Evolutionary conservation across 2,888 invertebrate genomes (phyloP), one percentile per base, ranked within the genome.

Genomic region (Drosophila differens): DNA sequence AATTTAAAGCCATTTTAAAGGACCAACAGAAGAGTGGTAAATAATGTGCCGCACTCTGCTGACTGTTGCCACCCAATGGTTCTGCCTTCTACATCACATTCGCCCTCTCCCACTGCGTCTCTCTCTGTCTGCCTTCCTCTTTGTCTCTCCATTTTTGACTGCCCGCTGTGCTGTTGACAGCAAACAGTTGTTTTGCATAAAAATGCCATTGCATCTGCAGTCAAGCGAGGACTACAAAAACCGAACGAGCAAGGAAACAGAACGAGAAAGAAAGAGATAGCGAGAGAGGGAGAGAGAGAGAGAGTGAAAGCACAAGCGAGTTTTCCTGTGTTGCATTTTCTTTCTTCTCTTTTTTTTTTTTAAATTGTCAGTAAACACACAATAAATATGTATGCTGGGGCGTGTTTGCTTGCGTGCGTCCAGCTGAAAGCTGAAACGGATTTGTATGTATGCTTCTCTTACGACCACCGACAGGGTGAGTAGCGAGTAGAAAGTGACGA

Each of bases 131-230:
- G 28, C 22, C 16, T 16, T 22, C 41, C n/a, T 7, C 28, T 28
- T 37, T 12, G 22, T 32, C 9, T 16, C 10, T 32, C 5, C 16
- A 14, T 19, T 10, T 58, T 32, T 47, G 30, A 30, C 54, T 64
- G 59, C 71, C 76, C 78, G 89, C 70, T 85, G 85, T 86, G 87
- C 70, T 72, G 85, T 74, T 89, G 86, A 87, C 90, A 87, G 88
- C 88, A 88, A 89, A 87, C 90, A 89, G 88, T 87, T 87, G 90
- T 89, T 87, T 87, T 87, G 90, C 87, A 87, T 87, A 90, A 89
- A 87, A 90, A 87, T 82, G 76, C 89, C 77, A 82, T 85, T 86
- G 86, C 86, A 81, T 76, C 58, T 85, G 83, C 84, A 85, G 68
- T 55, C 59, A 53, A 64, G 61, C 66, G 79, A 41, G 28, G 32